These are phyloP conservation scores for Aelia acuminata DNA, from an alignment of 2,888 invertebrate species.

Conservation along the genomic window DNA sequence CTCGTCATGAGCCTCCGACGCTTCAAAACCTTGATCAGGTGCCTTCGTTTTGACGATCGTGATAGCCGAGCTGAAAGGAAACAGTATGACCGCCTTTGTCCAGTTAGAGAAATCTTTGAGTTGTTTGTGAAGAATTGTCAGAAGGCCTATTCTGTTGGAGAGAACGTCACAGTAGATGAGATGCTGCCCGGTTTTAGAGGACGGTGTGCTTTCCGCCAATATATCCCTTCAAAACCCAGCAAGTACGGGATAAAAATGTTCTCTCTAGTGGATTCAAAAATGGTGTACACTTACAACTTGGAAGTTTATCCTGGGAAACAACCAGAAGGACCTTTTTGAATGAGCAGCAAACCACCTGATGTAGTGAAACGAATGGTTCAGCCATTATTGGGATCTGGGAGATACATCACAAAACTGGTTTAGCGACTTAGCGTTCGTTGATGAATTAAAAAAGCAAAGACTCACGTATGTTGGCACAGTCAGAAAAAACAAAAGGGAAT, in stretches of 20 bases:
- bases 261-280: slow-evolving; percentile 63
- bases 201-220: slow-evolving; percentile 66
- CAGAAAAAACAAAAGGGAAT: slow-evolving; percentile 60
- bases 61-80: too few relatives aligned
- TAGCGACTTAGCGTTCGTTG: slow-evolving; percentile 64
- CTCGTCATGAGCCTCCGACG: too few relatives aligned
- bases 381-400: slow-evolving; percentile 64
- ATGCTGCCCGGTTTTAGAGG: slow-evolving; percentile 66
- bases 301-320: slow-evolving; percentile 64
- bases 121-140: too few relatives aligned
- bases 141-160: slow-evolving; percentile 63
- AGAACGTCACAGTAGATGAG: slow-evolving; percentile 66
- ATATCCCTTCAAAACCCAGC: slow-evolving; percentile 67
- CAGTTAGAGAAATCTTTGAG: too few relatives aligned
- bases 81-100: too few relatives aligned
- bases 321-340: too few relatives aligned
- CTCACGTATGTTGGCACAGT: slow-evolving; percentile 62
- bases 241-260: slow-evolving; percentile 67
- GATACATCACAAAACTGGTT: slow-evolving; percentile 67
- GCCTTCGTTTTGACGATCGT: too few relatives aligned
- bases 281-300: slow-evolving; percentile 62
- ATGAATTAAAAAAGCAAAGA: slow-evolving; percentile 54
- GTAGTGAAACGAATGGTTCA: too few relatives aligned
- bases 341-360: too few relatives aligned
- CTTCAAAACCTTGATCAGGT: too few relatives aligned